A percentile compares a stretch with the other conserved stretches of the same genome.
phyloP scores from a whole-genome alignment of 2,888 invertebrate genomes.

The Orchestes rusci region DNA sequence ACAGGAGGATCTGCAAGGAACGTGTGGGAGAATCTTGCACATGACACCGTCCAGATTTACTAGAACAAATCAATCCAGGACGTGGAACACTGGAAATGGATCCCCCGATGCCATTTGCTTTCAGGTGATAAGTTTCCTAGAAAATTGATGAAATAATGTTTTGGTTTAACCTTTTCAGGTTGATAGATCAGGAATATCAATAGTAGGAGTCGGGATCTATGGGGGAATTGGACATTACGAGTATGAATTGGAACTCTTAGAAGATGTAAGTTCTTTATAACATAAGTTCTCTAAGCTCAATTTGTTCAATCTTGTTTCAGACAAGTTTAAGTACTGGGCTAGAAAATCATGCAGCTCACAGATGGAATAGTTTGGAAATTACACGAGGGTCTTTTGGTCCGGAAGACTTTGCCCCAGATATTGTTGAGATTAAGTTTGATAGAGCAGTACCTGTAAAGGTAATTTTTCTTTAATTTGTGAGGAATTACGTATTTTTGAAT shows the following conservation, averaged over 20 bases:
- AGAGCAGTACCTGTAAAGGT: slow-evolving; percentile 80
- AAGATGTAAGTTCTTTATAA: slow-evolving; percentile 53
- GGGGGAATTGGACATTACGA: slow-evolving; percentile 84
- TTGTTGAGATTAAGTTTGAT: slow-evolving; percentile 86
- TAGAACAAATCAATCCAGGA: slow-evolving; percentile 78
- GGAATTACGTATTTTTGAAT: background rate
- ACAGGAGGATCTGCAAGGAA: slow-evolving; percentile 62
- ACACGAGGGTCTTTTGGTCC: slow-evolving; percentile 77
- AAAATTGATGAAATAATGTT: slow-evolving; percentile 1
- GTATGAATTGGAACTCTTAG: slow-evolving; percentile 84
- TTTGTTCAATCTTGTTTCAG: slow-evolving; percentile 30
- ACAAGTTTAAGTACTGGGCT: slow-evolving; percentile 45
- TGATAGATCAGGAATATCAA: slow-evolving; percentile 79
- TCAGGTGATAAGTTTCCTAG: slow-evolving; percentile 47
- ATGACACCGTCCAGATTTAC: slow-evolving; percentile 87
- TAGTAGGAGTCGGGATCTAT: slow-evolving; percentile 86
- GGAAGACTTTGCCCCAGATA: slow-evolving; percentile 80
- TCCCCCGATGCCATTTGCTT: slow-evolving; percentile 96
- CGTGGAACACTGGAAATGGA: slow-evolving; percentile 96
- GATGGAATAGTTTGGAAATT: slow-evolving; percentile 84
- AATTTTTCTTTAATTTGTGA: slow-evolving; percentile 1
- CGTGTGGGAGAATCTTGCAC: slow-evolving; percentile 69
- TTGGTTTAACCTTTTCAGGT: slow-evolving; percentile 55
- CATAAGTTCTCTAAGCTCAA: background rate
- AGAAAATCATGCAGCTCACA: slow-evolving; percentile 57